Percentiles rank a stretch among this genome's conserved stretches.
These are phyloP conservation scores for Axis porcinus DNA, from an alignment of 2,113 vertebrate genomes.

Conservation along the genomic window DNA sequence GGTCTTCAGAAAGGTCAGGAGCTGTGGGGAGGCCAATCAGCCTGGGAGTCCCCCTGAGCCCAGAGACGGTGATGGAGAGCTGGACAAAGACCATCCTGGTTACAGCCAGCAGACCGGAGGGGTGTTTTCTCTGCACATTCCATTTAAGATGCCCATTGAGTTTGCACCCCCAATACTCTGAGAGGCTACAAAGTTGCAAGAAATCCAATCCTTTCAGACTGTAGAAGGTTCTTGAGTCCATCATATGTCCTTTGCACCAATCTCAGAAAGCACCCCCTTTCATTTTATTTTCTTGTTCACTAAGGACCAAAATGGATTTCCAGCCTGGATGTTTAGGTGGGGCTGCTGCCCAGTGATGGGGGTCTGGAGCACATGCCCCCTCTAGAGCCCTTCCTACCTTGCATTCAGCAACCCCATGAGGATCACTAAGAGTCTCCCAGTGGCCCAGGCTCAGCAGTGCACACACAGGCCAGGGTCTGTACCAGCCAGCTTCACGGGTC, in stretches of 20 bases:
- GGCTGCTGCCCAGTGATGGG: background rate
- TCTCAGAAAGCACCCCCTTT: background rate
- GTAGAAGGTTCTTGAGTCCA: background rate
- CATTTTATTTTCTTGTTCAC: background rate
- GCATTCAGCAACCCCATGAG: background rate
- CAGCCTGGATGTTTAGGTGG: background rate
- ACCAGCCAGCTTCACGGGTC: background rate
- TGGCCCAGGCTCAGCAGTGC: background rate
- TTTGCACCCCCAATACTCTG: accelerated
- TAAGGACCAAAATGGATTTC: background rate
- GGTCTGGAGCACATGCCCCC: accelerated
- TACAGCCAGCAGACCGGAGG: background rate
- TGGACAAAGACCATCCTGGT: background rate
- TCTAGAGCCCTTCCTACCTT: too few species aligned
- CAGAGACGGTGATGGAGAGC: background rate
- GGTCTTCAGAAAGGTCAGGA: background rate
- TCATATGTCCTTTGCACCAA: background rate
- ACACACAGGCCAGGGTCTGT: background rate
- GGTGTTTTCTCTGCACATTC: background rate
- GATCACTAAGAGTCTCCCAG: background rate
- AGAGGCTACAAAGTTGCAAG: background rate
- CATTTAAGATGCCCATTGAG: accelerated
- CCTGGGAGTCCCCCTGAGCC: background rate
- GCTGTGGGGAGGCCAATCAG: background rate
- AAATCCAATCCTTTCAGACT: background rate